Conservation (phyloP, 2,888 invertebrate genomes). For the Linnaemya vulpina region DNA sequence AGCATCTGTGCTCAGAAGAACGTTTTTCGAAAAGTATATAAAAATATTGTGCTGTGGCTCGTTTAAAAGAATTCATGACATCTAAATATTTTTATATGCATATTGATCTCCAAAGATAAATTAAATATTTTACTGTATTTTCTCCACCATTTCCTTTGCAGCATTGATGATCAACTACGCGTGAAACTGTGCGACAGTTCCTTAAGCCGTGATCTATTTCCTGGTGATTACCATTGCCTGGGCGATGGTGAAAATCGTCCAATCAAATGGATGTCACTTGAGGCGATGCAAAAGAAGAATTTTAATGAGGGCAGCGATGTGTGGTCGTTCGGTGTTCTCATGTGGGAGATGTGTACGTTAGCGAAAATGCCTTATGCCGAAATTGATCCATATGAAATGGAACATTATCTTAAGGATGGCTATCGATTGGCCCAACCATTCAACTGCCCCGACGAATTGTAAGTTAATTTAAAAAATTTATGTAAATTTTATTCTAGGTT, state of each 20-base stretch:
- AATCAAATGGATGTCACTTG: slow-evolving; percentile 96
- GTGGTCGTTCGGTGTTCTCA: slow-evolving; percentile 97
- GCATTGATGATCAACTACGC: slow-evolving; percentile 89
- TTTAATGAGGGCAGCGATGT: slow-evolving; percentile 95
- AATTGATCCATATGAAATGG: slow-evolving; percentile 96
- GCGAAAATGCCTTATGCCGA: slow-evolving; percentile 95
- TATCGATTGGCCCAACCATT: slow-evolving; percentile 95
- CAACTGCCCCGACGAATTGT: slow-evolving; percentile 98
- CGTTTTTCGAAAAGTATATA: too few species aligned
- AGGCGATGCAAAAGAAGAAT: slow-evolving; percentile 91
- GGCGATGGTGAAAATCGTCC: slow-evolving; percentile 97
- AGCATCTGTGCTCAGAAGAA: too few species aligned
- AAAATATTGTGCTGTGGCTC: too few species aligned
- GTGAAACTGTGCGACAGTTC: slow-evolving; percentile 95
- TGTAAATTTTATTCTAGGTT: too few species aligned
- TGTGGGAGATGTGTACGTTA: slow-evolving; percentile 96
- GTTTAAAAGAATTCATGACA: too few species aligned
- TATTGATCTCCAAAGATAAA: too few species aligned
- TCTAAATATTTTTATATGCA: too few species aligned
- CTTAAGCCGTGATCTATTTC: slow-evolving; percentile 94
- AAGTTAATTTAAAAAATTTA: slow-evolving; percentile 83
- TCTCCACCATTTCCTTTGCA: slow-evolving; percentile 76
- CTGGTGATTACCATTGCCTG: slow-evolving; percentile 95
- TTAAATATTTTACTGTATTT: neutral
- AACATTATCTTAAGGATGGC: slow-evolving; percentile 92